Base-by-base conservation (phyloP, 2,797 vertebrate species). In the Crocodylus rhombifer region DNA sequence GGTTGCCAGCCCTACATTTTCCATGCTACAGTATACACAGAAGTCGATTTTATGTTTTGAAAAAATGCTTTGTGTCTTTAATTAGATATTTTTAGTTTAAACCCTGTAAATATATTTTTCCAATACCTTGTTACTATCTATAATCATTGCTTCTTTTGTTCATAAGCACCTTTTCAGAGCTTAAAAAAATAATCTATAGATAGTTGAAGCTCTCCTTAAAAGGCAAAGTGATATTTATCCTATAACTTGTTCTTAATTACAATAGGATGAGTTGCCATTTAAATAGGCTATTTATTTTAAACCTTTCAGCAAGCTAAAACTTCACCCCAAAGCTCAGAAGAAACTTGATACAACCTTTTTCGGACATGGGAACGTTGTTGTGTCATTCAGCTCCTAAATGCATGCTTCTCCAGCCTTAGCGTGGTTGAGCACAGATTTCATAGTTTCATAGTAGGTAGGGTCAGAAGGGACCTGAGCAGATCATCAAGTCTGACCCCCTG, bases 51-150 rank as follows among this genome's bases (percentile, higher is more conserved):
- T 84, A 87, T 57, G 57, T 80, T 86, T 89, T 76, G 20, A n/a
- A 30, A 67, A 83, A 90, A 78, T 60, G 80, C 30, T 92, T 85
- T 82, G 42, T 95, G 93, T 69, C 75, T 84, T 89, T 92, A 94
- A 96, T 95, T 91, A 95, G 84, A 95, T 89, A 30, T 95, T 87
- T 87, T 91, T 33, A 74, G 79, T 69, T 91, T 83, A 87, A 93
- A 95, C 82, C 63, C 81, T 77, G 61, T 77, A 95, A 92, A 95
- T 57, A 90, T 2, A 86, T 14, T 94, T 95, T 94, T 82, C n/a
- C 36, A 93, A 67, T 71, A 61, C 20, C 7, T 21, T 82, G 57
- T 56, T 88, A 78, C 78, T 65, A 57, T 11, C 33, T 90, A 94
- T 91, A 80, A 92, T 96, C 63, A 36, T 36, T 56, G 71, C 23